phyloP scores from a whole-genome alignment of 2,888 invertebrate genomes.

The Pammene fasciana region DNA sequence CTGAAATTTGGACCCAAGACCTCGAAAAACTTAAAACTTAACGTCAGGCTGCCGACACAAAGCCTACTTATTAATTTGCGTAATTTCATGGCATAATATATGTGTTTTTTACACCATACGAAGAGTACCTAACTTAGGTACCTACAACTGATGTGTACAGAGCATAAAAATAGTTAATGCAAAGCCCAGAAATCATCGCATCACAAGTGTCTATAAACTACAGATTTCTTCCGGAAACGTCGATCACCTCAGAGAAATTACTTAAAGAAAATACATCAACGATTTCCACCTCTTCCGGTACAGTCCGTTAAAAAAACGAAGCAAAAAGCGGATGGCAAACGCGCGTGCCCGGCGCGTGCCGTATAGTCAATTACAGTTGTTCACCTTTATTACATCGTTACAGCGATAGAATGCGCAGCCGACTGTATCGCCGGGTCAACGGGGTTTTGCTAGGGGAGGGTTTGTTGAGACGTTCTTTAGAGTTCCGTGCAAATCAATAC shows the following conservation, averaged over 20 bases:
- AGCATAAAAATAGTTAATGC: too few species aligned
- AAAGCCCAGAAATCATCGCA: not conserved
- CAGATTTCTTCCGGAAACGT: conserved; percentile 23
- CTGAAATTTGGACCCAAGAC: too few species aligned
- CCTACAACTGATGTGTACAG: too few species aligned
- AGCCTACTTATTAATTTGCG: too few species aligned
- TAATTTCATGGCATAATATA: too few species aligned
- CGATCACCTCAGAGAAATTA: conserved; percentile 15
- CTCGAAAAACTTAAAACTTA: too few species aligned
- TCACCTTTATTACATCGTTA: conserved; percentile 79
- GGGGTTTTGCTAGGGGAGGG: conserved; percentile 38
- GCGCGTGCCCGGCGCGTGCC: conserved; percentile 39
- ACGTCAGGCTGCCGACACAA: too few species aligned
- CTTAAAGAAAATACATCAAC: conserved; percentile 18
- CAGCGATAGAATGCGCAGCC: conserved; percentile 70
- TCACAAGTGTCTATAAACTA: conserved; percentile 2
- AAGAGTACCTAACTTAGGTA: too few species aligned
- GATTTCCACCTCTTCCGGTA: conserved; percentile 39
- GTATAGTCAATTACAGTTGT: conserved; percentile 73
- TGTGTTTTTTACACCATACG: too few species aligned
- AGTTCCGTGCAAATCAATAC: not conserved
- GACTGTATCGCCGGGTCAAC: conserved; percentile 66
- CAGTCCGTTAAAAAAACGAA: conserved; percentile 44
- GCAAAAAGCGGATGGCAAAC: conserved; percentile 45
- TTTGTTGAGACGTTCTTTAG: conserved; percentile 27